Conservation (phyloP, 37 sponge, comb jelly and placozoan species). For the Chondrosia reniformis region DNA sequence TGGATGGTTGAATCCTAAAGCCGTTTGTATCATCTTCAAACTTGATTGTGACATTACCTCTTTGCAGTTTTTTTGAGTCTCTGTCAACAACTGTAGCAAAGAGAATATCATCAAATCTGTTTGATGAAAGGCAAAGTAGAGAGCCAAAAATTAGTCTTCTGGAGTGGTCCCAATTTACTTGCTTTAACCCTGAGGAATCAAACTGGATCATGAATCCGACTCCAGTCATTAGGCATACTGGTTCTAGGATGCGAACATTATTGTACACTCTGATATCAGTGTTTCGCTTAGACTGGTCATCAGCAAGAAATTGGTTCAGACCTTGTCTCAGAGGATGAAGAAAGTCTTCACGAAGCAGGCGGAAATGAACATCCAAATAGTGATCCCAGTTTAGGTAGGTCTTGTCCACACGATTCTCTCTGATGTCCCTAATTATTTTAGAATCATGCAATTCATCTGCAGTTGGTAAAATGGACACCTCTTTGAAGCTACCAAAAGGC, state of each 20-base stretch:
- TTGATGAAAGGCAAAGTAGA: constrained; percentile 71
- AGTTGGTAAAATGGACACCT: constrained; percentile 31
- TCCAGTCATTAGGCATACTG: constrained; percentile 64
- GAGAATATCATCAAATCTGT: constrained; percentile 37
- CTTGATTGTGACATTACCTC: constrained; percentile 55
- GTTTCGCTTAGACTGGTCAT: neutral
- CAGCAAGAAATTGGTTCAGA: constrained; percentile 16
- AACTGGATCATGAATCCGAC: constrained; percentile 58
- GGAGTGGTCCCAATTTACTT: constrained; percentile 79
- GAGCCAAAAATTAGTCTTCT: constrained; percentile 78
- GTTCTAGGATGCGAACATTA: constrained; percentile 41
- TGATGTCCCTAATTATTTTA: too few relatives aligned
- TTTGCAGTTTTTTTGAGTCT: constrained; percentile 30
- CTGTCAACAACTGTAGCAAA: constrained; percentile 75
- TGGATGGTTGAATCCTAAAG: constrained; percentile 31
- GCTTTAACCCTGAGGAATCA: constrained; percentile 34
- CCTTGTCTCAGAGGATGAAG: constrained; percentile 73
- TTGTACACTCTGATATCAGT: constrained; percentile 48
- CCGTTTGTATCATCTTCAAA: constrained; percentile 60
- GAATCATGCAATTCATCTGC: too few relatives aligned
- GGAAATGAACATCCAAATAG: constrained; percentile 79
- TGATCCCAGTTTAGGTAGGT: constrained; percentile 60
- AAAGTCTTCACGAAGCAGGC: constrained; percentile 86
- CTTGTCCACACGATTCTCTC: constrained; percentile 42
- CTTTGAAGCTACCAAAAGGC: constrained; percentile 6